phyloP scores from a whole-genome alignment of 64 coral and sea anemone genomes.

The Anthopleura sola region DNA sequence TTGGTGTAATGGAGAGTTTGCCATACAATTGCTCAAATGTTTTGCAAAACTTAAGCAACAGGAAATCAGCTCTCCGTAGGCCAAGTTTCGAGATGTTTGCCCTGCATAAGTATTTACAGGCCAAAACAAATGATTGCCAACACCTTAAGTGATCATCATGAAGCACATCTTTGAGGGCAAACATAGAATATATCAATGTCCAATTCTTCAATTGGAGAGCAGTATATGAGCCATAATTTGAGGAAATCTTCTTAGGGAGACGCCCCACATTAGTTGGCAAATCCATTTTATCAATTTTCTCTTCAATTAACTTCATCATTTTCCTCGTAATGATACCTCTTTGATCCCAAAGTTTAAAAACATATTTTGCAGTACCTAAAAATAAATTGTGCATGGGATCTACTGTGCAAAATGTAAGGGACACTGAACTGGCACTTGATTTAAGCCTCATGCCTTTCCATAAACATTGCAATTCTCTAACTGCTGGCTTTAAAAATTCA shows the following conservation, averaged over 20 bases:
- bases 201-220: conserved; percentile 45
- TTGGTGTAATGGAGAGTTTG: conserved; percentile 37
- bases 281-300: neutral
- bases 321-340: conserved; percentile 13
- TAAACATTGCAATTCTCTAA: conserved; percentile 18
- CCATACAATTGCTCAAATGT: conserved; percentile 50
- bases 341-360: conserved; percentile 36
- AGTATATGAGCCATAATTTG: conserved; percentile 43
- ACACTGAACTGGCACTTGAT: too few relatives aligned
- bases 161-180: neutral
- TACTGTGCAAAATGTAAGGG: conserved; percentile 15
- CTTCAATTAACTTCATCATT: neutral
- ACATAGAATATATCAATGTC: conserved; percentile 36
- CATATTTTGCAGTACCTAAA: conserved; percentile 19
- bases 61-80: conserved; percentile 7
- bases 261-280: conserved; percentile 21
- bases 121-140: conserved; percentile 20
- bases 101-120: conserved; percentile 16
- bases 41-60: conserved; percentile 31
- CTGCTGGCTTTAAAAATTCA: conserved; percentile 14
- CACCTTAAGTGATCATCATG: conserved; percentile 16
- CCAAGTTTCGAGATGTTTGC: neutral
- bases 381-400: conserved; percentile 54
- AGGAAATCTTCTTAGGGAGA: conserved; percentile 31
- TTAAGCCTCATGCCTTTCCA: conserved; percentile 27